Conservation (phyloP, 2,113 vertebrate genomes). For the Pomatorhinus ruficollis region DNA sequence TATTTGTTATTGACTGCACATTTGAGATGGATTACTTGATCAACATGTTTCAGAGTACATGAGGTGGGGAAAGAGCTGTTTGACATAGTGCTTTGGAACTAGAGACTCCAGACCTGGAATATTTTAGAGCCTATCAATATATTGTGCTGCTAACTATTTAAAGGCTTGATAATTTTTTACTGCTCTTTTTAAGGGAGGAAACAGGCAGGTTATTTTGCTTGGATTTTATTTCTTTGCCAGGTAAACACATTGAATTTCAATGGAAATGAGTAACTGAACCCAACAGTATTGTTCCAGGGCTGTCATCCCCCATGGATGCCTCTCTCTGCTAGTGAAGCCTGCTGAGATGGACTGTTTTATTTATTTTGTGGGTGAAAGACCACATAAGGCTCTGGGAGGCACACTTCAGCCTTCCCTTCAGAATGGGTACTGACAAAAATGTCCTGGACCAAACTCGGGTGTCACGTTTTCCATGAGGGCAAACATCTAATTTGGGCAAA, state of each 20-base stretch:
- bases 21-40: background rate
- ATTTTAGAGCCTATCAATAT: background rate
- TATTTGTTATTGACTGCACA: background rate
- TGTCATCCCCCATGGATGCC: background rate
- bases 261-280: background rate
- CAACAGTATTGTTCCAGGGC: background rate
- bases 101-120: background rate
- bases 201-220: constrained; percentile 24
- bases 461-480: background rate
- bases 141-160: background rate
- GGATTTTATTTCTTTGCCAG: constrained; percentile 53
- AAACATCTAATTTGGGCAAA: background rate
- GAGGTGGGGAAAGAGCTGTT: constrained; percentile 55
- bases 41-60: background rate
- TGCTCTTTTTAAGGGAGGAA: background rate
- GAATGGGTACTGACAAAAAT: background rate
- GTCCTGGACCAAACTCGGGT: background rate
- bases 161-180: background rate
- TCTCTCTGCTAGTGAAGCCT: background rate
- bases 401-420: background rate
- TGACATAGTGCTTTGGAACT: background rate
- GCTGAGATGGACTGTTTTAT: background rate
- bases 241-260: background rate
- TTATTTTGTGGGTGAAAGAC: background rate
- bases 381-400: background rate